A percentile compares a stretch with the other conserved stretches of the same genome.
phyloP scores from a whole-genome alignment of 2,888 invertebrate species.

The Bursaphelenchus okinawaensis region DNA sequence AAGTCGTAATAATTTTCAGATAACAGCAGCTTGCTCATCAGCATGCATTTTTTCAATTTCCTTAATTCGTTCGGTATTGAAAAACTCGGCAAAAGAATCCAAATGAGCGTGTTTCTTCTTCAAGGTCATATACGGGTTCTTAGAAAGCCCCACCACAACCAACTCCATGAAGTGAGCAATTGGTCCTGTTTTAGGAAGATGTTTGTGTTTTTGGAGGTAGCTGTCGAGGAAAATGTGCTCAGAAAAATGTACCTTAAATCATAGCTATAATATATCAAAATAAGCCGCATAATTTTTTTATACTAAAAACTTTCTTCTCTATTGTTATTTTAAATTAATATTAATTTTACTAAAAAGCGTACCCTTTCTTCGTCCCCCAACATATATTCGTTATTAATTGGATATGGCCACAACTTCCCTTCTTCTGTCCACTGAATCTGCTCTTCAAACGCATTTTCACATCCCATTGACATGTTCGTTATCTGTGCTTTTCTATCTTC shows the following conservation, averaged over 20 bases:
- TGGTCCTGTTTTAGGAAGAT: slow-evolving; percentile 86
- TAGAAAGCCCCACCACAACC: slow-evolving; percentile 83
- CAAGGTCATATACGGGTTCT: slow-evolving; percentile 83
- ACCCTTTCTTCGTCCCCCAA: slow-evolving; percentile 62
- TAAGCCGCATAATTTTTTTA: too few relatives aligned
- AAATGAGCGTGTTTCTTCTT: slow-evolving; percentile 82
- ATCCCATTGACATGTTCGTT: slow-evolving; percentile 43
- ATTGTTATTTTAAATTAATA: neutral
- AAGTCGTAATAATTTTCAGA: neutral
- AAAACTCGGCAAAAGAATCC: slow-evolving; percentile 84
- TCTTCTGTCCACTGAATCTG: slow-evolving; percentile 87
- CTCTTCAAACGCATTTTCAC: slow-evolving; percentile 80
- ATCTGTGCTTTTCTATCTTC: slow-evolving; percentile 35
- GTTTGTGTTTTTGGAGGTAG: slow-evolving; percentile 68
- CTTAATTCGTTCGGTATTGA: slow-evolving; percentile 62
- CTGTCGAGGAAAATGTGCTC: slow-evolving; percentile 89
- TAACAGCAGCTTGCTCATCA: slow-evolving; percentile 19
- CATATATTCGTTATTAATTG: slow-evolving; percentile 82
- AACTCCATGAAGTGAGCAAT: slow-evolving; percentile 94
- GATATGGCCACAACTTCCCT: slow-evolving; percentile 91
- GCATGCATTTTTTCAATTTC: slow-evolving; percentile 23
- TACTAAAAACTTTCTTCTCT: too few relatives aligned
- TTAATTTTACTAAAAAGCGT: neutral
- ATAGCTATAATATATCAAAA: neutral
- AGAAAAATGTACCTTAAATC: slow-evolving; percentile 69